Evolutionary conservation across 1,140 invertebrate genomes (phyloP).

Genomic region (Cydia fagiglandana): DNA sequence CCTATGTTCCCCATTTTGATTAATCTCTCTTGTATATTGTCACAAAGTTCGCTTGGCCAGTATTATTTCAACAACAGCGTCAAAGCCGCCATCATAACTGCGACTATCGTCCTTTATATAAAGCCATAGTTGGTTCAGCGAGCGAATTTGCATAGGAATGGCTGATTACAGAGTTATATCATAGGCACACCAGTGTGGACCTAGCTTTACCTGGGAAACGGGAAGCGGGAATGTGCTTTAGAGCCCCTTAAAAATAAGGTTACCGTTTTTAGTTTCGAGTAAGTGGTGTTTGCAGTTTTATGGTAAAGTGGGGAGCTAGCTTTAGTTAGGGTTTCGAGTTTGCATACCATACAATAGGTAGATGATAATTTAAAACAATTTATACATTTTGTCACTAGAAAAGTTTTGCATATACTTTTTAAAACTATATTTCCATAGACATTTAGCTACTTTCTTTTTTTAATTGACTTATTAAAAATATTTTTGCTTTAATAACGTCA

Average conservation of each 20-base stretch:
- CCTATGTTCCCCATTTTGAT: no score
- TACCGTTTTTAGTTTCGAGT: slow-evolving; percentile 24
- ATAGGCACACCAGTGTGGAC: slow-evolving; percentile 61
- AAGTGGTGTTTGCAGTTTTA: slow-evolving; percentile 23
- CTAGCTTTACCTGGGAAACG: slow-evolving; percentile 47
- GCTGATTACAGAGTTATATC: slow-evolving; percentile 71
- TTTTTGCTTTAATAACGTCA: no score
- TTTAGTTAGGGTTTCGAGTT: not conserved
- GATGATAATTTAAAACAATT: not conserved
- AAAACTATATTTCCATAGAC: no score
- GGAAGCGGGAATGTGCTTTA: slow-evolving; percentile 5
- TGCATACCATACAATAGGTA: not conserved
- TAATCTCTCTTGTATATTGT: no score
- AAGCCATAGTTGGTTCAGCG: slow-evolving; percentile 75
- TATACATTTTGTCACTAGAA: no score
- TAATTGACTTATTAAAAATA: no score
- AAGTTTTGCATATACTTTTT: no score
- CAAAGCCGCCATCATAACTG: slow-evolving; percentile 35
- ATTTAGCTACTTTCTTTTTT: no score
- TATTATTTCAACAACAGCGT: not conserved
- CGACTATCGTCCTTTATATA: slow-evolving; percentile 56
- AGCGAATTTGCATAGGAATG: slow-evolving; percentile 76
- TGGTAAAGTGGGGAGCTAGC: not conserved
- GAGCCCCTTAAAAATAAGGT: slow-evolving; percentile 27
- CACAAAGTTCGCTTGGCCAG: not conserved